These are phyloP conservation scores for Leptopilina boulardi DNA, from an alignment of 1,140 invertebrate species.

Conservation along the genomic window DNA sequence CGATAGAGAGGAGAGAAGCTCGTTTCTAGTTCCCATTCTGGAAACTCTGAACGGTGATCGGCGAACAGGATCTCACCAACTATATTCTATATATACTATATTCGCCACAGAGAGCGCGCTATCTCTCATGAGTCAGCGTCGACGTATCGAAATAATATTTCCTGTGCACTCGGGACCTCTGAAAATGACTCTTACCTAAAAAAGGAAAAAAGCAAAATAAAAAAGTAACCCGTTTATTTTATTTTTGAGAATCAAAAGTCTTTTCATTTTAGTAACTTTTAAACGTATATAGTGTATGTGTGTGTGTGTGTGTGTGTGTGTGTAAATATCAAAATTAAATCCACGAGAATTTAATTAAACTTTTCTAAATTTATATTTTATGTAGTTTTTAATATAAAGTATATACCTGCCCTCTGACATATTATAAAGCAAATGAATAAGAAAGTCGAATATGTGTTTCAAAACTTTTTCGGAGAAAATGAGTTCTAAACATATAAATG, in stretches of 20 bases:
- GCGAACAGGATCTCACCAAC: conserved; percentile 34
- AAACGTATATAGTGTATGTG: too few relatives aligned
- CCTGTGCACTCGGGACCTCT: conserved; percentile 15
- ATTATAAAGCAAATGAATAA: too few relatives aligned
- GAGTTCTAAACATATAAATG: too few relatives aligned
- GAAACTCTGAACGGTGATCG: conserved; percentile 48
- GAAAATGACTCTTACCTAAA: conserved; percentile 13
- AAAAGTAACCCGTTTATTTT: background rate
- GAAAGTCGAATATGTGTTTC: too few relatives aligned
- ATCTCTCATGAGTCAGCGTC: conserved; percentile 32
- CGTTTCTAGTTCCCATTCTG: conserved; percentile 52
- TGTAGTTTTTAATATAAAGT: too few relatives aligned
- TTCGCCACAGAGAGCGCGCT: conserved; percentile 1
- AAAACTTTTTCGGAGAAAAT: too few relatives aligned
- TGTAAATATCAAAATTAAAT: too few relatives aligned
- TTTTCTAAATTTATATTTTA: too few relatives aligned
- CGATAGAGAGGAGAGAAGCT: conserved; percentile 53
- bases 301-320: too few relatives aligned
- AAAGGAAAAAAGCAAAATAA: background rate
- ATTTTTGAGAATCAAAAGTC: background rate
- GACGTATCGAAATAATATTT: conserved; percentile 33
- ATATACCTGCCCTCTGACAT: too few relatives aligned
- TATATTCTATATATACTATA: too few relatives aligned
- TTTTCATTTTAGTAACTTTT: background rate
- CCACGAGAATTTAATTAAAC: too few relatives aligned